Percentiles rank a stretch among this genome's conserved stretches.
These are phyloP conservation scores for Tyto alba DNA, from an alignment of 2,113 vertebrate species.

Conservation along the genomic window DNA sequence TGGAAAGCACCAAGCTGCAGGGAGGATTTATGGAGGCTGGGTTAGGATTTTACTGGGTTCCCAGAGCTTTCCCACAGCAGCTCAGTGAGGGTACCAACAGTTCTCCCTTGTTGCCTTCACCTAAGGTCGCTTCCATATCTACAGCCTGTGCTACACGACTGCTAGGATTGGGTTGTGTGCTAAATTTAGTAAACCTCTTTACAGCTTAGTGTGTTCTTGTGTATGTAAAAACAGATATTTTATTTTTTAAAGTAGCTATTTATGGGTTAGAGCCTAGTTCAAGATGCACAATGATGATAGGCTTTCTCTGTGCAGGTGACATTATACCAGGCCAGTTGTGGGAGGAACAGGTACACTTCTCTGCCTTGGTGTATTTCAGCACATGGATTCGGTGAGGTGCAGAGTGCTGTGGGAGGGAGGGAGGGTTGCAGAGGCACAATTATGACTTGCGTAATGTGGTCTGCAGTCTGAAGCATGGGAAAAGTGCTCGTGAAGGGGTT, in stretches of 20 bases:
- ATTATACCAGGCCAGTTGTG: background rate
- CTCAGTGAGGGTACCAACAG: background rate
- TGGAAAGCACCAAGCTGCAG: background rate
- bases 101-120: background rate
- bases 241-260: background rate
- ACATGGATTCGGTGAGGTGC: background rate
- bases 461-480: background rate
- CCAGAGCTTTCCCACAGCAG: background rate
- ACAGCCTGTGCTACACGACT: background rate
- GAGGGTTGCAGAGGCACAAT: background rate
- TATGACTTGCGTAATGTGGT: background rate
- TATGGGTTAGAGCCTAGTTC: background rate
- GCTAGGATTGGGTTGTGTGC: background rate
- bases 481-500: background rate
- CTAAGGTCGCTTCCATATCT: conserved; percentile 11
- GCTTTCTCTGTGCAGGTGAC: background rate
- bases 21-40: background rate
- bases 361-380: background rate
- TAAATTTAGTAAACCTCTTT: conserved; percentile 45
- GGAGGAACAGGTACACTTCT: background rate
- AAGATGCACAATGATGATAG: background rate
- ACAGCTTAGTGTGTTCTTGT: background rate
- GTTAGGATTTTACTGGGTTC: background rate
- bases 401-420: background rate
- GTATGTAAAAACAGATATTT: background rate